Conservation (phyloP, 2,113 vertebrate genomes). For the Chloebia gouldiae region DNA sequence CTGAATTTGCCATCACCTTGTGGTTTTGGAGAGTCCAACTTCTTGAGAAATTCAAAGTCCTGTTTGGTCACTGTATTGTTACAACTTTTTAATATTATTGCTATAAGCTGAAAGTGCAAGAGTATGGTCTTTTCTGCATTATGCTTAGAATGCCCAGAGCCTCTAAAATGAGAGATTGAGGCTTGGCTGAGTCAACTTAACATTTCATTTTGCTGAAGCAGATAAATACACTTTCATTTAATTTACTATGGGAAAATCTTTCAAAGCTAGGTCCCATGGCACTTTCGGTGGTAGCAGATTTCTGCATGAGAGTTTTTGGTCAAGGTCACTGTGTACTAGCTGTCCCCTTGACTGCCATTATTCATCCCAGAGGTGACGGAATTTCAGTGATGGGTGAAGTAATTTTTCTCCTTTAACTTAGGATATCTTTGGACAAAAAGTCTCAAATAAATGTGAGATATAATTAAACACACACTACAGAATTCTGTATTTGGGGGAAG, state of each 20-base stretch:
- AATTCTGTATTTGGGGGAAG: neutral
- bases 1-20: neutral
- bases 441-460: conserved; percentile 1
- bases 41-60: neutral
- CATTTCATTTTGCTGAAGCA: conserved; percentile 54
- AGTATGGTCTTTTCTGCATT: neutral
- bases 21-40: neutral
- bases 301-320: conserved; percentile 57
- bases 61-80: neutral
- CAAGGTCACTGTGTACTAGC: conserved; percentile 32
- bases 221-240: conserved; percentile 45
- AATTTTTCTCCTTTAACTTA: conserved; percentile 30
- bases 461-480: conserved; percentile 1
- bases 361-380: conserved; percentile 32
- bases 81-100: neutral
- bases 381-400: conserved; percentile 44
- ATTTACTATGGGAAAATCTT: conserved; percentile 59
- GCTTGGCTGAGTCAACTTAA: conserved; percentile 37
- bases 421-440: neutral
- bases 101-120: neutral
- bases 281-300: conserved; percentile 42
- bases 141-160: neutral
- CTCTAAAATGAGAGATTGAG: neutral
- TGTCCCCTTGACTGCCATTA: conserved; percentile 39
- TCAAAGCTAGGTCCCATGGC: conserved; percentile 43